These are phyloP conservation scores for Lycaena phlaeas DNA, from an alignment of 2,888 invertebrate genomes.

Conservation along the genomic window DNA sequence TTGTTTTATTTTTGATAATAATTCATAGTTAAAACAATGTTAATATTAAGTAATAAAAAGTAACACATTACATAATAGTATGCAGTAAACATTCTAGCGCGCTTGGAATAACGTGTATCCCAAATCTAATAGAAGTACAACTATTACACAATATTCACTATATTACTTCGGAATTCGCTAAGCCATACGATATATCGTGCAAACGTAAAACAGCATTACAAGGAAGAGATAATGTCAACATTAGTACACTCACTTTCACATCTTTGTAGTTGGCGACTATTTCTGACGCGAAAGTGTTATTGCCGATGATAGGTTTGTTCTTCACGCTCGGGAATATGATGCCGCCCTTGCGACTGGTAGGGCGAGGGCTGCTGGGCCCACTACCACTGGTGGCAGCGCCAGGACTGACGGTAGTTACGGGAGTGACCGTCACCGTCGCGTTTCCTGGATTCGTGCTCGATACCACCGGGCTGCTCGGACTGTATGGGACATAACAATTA, in stretches of 20 bases:
- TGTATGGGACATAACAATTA: conserved; percentile 60
- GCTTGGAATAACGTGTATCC: too few relatives aligned
- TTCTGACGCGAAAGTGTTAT: conserved; percentile 87
- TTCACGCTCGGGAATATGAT: conserved; percentile 93
- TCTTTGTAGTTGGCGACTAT: conserved; percentile 83
- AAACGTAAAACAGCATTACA: neutral
- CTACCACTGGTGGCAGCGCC: conserved; percentile 28
- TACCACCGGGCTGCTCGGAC: conserved; percentile 49
- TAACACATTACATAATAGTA: too few relatives aligned
- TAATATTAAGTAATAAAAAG: too few relatives aligned
- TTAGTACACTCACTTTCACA: conserved; percentile 79
- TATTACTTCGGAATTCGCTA: neutral
- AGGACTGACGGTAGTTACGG: conserved; percentile 31
- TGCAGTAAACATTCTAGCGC: too few relatives aligned
- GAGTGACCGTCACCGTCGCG: conserved; percentile 47
- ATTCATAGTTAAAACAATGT: too few relatives aligned
- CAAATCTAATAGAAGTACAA: too few relatives aligned
- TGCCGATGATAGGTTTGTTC: conserved; percentile 89
- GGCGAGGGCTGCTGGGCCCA: conserved; percentile 53
- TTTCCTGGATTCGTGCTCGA: conserved; percentile 32
- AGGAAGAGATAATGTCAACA: neutral
- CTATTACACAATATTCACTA: too few relatives aligned
- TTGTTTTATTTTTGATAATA: too few relatives aligned
- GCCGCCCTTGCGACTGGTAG: conserved; percentile 79
- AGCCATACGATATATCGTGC: neutral